These are phyloP conservation scores for Hydriomena furcata DNA, from an alignment of 2,888 invertebrate species.

Conservation along the genomic window DNA sequence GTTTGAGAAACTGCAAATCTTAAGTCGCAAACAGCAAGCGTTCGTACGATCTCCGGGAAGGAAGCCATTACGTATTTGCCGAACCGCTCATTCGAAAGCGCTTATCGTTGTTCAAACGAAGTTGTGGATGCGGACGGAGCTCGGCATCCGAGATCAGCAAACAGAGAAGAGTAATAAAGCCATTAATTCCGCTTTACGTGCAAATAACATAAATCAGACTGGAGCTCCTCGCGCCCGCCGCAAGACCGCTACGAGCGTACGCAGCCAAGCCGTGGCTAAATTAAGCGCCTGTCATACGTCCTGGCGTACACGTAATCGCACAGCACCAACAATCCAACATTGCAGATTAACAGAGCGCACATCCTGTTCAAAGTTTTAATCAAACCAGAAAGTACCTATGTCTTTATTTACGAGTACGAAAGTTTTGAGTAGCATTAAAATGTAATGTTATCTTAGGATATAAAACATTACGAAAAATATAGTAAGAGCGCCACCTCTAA, in stretches of 20 bases:
- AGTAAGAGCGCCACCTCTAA: no score
- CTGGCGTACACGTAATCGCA: conserved; percentile 51
- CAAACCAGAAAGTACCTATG: not conserved
- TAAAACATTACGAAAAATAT: no score
- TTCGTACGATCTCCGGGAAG: conserved; percentile 38
- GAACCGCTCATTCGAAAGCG: conserved; percentile 61
- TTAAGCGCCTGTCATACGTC: conserved; percentile 73
- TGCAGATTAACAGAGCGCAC: conserved; percentile 52
- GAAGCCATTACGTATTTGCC: conserved; percentile 56
- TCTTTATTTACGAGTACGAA: not conserved
- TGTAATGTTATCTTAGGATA: no score
- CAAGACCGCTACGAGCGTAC: conserved; percentile 68
- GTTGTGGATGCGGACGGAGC: conserved; percentile 57
- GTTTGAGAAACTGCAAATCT: conserved; percentile 27
- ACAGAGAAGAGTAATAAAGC: conserved; percentile 80
- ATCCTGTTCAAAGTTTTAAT: conserved; percentile 40
- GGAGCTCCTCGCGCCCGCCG: conserved; percentile 70
- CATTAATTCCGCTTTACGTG: conserved; percentile 82
- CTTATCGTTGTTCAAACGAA: conserved; percentile 59
- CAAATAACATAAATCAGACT: conserved; percentile 82
- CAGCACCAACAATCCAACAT: conserved; percentile 49
- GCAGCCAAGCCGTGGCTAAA: conserved; percentile 63
- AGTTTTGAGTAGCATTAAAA: no score
- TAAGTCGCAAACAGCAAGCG: conserved; percentile 27
- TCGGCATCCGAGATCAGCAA: conserved; percentile 69